phyloP scores from a whole-genome alignment of 2,888 invertebrate genomes.

The Rapana venosa region DNA sequence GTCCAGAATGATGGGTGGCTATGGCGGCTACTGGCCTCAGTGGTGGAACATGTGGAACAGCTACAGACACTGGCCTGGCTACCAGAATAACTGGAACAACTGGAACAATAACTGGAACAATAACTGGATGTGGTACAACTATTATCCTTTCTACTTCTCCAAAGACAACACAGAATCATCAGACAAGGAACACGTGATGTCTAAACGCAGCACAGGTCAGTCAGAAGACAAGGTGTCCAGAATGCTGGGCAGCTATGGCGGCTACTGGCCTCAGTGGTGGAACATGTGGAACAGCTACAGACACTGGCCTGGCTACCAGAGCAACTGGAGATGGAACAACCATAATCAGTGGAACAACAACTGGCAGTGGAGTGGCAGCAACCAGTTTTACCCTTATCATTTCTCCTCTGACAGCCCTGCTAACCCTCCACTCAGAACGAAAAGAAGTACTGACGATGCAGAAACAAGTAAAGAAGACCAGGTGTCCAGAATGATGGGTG shows the following conservation, averaged over 20 bases:
- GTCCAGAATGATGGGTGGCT: slow-evolving; percentile 16
- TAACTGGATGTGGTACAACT: background rate
- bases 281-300: slow-evolving; percentile 36
- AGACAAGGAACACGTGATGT: background rate
- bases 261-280: slow-evolving; percentile 36
- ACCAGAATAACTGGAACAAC: slow-evolving; percentile 34
- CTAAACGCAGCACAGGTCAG: slow-evolving; percentile 6
- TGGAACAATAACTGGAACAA: background rate
- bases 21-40: slow-evolving; percentile 25
- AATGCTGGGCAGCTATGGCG: slow-evolving; percentile 24
- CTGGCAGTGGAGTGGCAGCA: background rate
- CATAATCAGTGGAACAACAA: slow-evolving; percentile 10
- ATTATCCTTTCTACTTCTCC: background rate
- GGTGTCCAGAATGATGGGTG: slow-evolving; percentile 34
- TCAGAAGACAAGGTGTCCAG: background rate
- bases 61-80: slow-evolving; percentile 23
- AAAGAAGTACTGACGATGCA: too few relatives aligned
- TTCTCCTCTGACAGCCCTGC: background rate
- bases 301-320: slow-evolving; percentile 19
- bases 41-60: slow-evolving; percentile 26
- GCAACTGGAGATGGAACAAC: slow-evolving; percentile 15
- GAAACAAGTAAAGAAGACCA: background rate
- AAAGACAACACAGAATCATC: background rate
- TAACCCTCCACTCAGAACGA: background rate
- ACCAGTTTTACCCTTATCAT: background rate